Percentiles rank a stretch among this genome's conserved stretches.
phyloP scores from a whole-genome alignment of 2,113 vertebrate species.

The Pycnonotus jocosus region DNA sequence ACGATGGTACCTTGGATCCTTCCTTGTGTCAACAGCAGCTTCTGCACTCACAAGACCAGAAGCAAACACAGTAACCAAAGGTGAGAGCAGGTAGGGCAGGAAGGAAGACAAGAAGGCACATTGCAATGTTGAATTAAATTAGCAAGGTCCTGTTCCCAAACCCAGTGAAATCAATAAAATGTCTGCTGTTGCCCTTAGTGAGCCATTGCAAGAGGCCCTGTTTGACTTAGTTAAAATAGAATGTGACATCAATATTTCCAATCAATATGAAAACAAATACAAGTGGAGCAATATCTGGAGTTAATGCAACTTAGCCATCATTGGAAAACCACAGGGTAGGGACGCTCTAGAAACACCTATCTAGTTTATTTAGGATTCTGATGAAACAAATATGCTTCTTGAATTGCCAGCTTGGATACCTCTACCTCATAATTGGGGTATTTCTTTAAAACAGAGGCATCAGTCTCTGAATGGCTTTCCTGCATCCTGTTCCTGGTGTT shows the following conservation, averaged over 20 bases:
- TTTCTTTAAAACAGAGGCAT: background rate
- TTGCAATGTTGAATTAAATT: background rate
- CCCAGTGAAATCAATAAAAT: background rate
- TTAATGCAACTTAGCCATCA: background rate
- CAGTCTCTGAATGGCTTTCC: background rate
- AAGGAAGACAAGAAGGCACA: background rate
- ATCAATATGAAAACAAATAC: background rate
- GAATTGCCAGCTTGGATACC: background rate
- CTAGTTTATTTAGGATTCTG: background rate
- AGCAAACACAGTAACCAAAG: background rate
- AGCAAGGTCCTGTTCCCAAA: background rate
- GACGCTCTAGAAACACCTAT: background rate
- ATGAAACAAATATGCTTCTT: background rate
- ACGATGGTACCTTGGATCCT: background rate
- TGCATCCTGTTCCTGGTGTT: background rate
- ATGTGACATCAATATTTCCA: background rate
- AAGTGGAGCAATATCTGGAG: background rate
- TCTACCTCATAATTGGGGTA: background rate
- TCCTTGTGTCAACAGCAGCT: background rate
- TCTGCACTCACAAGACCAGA: background rate
- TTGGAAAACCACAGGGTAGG: background rate
- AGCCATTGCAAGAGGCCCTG: background rate
- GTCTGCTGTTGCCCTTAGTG: background rate
- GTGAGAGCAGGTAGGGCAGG: background rate
- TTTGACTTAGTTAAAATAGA: constrained; percentile 13